These are phyloP conservation scores for Pleuronectes platessa DNA, from an alignment of 2,113 vertebrate species.

Conservation along the genomic window DNA sequence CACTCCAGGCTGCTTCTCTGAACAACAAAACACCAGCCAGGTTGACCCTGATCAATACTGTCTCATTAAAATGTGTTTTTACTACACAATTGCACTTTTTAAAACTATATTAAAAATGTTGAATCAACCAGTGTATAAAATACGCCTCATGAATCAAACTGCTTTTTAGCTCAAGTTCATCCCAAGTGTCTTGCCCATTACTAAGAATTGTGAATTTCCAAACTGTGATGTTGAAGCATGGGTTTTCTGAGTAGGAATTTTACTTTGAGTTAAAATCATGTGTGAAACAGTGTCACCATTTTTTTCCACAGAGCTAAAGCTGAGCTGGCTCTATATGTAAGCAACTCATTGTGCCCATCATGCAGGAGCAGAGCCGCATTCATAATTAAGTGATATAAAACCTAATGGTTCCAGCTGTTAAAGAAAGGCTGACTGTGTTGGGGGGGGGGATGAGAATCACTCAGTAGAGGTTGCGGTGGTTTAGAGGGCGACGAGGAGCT, in stretches of 20 bases:
- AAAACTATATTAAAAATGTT: background rate
- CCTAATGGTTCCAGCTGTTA: slow-evolving; percentile 64
- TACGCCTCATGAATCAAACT: no score
- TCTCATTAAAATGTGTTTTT: no score
- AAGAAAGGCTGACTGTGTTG: slow-evolving; percentile 55
- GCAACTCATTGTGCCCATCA: slow-evolving; percentile 50
- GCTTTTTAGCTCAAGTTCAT: background rate
- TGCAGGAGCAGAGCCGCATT: slow-evolving; percentile 39
- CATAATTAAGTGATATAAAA: slow-evolving; percentile 69
- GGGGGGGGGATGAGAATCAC: slow-evolving; percentile 45
- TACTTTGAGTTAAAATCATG: no score
- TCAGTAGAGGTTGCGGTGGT: slow-evolving; percentile 9
- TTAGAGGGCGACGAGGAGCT: background rate
- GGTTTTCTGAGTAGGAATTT: no score
- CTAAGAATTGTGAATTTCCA: background rate
- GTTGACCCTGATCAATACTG: no score
- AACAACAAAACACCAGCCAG: no score
- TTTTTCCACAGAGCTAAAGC: slow-evolving; percentile 30
- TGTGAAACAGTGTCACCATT: no score
- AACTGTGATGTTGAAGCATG: background rate
- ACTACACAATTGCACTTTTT: no score
- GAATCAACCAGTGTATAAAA: background rate
- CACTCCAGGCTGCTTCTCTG: no score
- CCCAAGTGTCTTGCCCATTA: background rate
- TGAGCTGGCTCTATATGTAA: slow-evolving; percentile 41